Base-by-base conservation (phyloP, 2,888 invertebrate genomes). In the Agrotis puta region DNA sequence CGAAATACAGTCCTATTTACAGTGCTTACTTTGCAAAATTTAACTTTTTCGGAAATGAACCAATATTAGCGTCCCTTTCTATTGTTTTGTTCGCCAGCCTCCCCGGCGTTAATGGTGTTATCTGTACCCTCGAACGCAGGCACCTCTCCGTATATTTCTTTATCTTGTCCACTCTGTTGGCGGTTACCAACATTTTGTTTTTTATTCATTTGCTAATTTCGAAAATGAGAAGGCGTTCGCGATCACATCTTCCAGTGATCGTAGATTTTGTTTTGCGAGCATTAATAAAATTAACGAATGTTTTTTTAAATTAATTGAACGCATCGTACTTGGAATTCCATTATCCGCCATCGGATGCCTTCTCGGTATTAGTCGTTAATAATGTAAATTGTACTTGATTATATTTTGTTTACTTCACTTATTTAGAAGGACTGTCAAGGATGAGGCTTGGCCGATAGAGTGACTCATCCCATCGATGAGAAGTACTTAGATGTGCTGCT, bases 121-220 rank as follows among this genome's bases (percentile, higher is more conserved):
- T 96, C 96, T 95, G 86, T 90, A 90, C 91, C 91, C 93, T 93
- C 92, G 95, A 92, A 94, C 93, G 95, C 95, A 95, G 93, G 83
- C 96, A 95, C 96, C 96, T 96, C 95, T 94, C 89, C 91, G 94
- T 95, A 96, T 96, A 95, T 95, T 95, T 95, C 94, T 95, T 95
- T 95, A 96, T 96, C 96, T 95, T 95, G 95, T 94, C 92, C 91
- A 88, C 94, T 93, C 93, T 92, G 94, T 92, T 94, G 93, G 94
- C 92, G 94, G 93, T 94, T 94, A 85, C 82, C 87, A 88, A 86
- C 87, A 89, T 88, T 93, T 92, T 89, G 91, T 94, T 94, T 92
- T 95, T 93, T 93, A 92, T 93, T 93, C 94, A 93, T 95, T 96
- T 95, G 95, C 95, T 95, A 95, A 95, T 95, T 96, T 95, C 91